phyloP scores from a whole-genome alignment of 2,797 vertebrate species.

The Sebastes flavidus region DNA sequence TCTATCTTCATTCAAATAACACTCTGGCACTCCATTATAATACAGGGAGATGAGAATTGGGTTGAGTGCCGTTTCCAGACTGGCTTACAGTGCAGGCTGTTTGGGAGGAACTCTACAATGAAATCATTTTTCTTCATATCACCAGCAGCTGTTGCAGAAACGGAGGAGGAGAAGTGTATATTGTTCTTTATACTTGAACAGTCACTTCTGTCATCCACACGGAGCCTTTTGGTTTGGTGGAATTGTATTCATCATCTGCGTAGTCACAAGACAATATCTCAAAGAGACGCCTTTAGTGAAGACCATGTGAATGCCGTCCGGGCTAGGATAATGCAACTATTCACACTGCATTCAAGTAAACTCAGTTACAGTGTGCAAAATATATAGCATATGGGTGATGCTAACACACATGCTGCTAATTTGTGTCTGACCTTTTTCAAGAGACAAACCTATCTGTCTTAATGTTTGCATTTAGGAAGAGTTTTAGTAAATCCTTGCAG shows the following conservation, averaged over 20 bases:
- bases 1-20: conserved; percentile 64
- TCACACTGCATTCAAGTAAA: conserved; percentile 42
- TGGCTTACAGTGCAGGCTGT: conserved; percentile 39
- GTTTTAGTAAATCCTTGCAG: neutral
- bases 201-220: conserved; percentile 23
- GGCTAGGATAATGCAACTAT: conserved; percentile 55
- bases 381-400: conserved; percentile 25
- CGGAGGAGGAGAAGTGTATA: conserved; percentile 23
- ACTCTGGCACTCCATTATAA: conserved; percentile 49
- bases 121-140: conserved; percentile 56
- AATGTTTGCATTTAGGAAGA: neutral
- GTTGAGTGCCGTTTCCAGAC: conserved; percentile 58
- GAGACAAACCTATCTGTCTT: neutral
- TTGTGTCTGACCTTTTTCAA: neutral
- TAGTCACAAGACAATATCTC: conserved; percentile 56
- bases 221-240: conserved; percentile 17
- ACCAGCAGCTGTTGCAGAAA: conserved; percentile 49
- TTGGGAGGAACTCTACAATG: conserved; percentile 35
- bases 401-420: neutral
- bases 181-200: conserved; percentile 38
- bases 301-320: conserved; percentile 56
- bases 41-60: conserved; percentile 43
- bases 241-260: conserved; percentile 40
- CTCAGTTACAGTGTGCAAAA: conserved; percentile 26
- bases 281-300: conserved; percentile 51